phyloP scores from a whole-genome alignment of 2,888 invertebrate species.

The Brenthis daphne region DNA sequence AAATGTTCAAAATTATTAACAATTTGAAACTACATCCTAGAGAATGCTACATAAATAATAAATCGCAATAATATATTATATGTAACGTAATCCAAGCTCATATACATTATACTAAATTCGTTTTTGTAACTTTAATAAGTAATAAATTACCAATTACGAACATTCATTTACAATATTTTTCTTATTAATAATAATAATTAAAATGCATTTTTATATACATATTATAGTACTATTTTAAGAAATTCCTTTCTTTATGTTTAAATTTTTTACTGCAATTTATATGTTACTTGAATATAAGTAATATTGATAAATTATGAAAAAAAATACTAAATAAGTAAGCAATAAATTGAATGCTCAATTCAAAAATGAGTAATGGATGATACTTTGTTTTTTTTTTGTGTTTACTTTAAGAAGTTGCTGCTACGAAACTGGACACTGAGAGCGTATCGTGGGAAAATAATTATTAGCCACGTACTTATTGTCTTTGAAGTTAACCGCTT shows the following conservation, averaged over 20 bases:
- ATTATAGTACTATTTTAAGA: no score
- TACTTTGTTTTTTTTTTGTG: slow-evolving; percentile 16
- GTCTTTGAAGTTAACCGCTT: slow-evolving; percentile 58
- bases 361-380: slow-evolving; percentile 14
- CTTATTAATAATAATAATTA: no score
- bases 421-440: slow-evolving; percentile 41
- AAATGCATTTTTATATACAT: no score
- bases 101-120: no score
- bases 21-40: no score
- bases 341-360: slow-evolving; percentile 3
- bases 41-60: no score
- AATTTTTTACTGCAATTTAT: neutral
- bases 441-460: slow-evolving; percentile 63
- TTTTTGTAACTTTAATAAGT: no score
- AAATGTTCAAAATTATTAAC: no score
- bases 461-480: slow-evolving; percentile 54
- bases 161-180: no score
- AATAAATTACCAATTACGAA: no score
- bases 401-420: slow-evolving; percentile 30
- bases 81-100: no score
- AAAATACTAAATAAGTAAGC: neutral
- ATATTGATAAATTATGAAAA: neutral
- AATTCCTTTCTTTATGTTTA: neutral
- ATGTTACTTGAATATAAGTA: neutral
- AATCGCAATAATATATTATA: no score